Conservation (phyloP, 2,888 invertebrate genomes). For the Ectemnius cavifrons region DNA sequence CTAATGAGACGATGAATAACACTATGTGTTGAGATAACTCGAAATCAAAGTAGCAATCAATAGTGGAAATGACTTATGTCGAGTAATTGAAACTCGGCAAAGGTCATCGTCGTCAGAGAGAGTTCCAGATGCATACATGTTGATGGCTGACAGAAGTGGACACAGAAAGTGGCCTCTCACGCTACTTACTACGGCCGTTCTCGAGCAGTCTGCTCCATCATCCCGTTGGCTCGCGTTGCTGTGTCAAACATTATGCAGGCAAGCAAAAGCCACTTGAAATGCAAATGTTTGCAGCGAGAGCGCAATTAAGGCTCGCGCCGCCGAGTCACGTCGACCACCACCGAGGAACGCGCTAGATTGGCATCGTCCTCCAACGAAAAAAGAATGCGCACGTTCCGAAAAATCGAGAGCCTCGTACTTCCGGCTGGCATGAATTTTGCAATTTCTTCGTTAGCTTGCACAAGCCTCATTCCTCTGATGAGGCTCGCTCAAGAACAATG, state of each 20-base stretch:
- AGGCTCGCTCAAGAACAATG: not conserved
- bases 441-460: not conserved
- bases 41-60: too few species aligned
- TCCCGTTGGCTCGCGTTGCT: conserved; percentile 37
- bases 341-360: conserved; percentile 36
- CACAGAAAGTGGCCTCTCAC: conserved; percentile 42
- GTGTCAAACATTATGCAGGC: conserved; percentile 68
- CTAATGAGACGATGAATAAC: too few species aligned
- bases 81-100: too few species aligned
- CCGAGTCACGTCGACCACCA: conserved; percentile 10
- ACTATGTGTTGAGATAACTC: too few species aligned
- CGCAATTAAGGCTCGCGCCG: conserved; percentile 65
- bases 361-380: conserved; percentile 29
- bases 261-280: conserved; percentile 65
- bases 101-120: not conserved
- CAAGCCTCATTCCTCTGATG: not conserved
- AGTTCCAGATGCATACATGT: conserved; percentile 1
- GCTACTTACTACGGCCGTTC: conserved; percentile 35
- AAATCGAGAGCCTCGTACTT: not conserved
- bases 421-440: not conserved
- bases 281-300: conserved; percentile 67
- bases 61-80: too few species aligned
- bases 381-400: not conserved
- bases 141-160: conserved; percentile 17
- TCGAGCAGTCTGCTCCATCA: conserved; percentile 20